These are phyloP conservation scores for Delichon dasypus DNA, from an alignment of 2,797 vertebrate genomes.

Conservation along the genomic window DNA sequence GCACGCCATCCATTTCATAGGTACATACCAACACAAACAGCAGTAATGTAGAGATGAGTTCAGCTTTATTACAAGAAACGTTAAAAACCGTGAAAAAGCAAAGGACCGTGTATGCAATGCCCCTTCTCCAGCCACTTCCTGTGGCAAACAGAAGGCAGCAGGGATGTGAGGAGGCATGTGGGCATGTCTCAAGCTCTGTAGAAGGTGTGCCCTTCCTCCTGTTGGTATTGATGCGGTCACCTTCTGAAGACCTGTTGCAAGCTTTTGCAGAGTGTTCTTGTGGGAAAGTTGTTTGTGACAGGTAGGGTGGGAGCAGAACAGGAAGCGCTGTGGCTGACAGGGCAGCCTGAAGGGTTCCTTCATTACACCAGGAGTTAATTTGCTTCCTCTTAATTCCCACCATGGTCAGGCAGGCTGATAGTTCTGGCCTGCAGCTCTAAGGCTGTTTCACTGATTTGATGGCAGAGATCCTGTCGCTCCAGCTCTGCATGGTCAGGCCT, in stretches of 20 bases:
- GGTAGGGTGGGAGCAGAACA: neutral
- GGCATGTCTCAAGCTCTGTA: neutral
- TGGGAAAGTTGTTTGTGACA: neutral
- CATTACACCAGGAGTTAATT: neutral
- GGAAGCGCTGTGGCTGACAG: fast-evolving
- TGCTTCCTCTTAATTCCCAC: neutral
- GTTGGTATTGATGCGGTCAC: fast-evolving
- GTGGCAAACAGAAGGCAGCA: neutral
- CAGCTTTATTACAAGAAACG: neutral
- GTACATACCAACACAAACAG: neutral
- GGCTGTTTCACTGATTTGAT: neutral
- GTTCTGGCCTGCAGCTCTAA: neutral
- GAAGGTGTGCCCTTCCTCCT: neutral
- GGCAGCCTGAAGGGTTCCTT: neutral
- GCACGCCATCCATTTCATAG: neutral
- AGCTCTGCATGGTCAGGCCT: constrained; percentile 42
- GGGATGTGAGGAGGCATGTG: neutral
- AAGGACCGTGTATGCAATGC: neutral
- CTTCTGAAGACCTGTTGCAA: neutral
- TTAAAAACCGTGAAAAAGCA: too few relatives aligned
- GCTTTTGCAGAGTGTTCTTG: neutral
- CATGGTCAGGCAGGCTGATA: neutral
- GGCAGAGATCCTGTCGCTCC: constrained; percentile 1
- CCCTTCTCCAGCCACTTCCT: neutral
- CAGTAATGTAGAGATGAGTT: neutral